These are phyloP conservation scores for Hippocampus guttulatus DNA, from an alignment of 2,113 vertebrate genomes.

Conservation along the genomic window DNA sequence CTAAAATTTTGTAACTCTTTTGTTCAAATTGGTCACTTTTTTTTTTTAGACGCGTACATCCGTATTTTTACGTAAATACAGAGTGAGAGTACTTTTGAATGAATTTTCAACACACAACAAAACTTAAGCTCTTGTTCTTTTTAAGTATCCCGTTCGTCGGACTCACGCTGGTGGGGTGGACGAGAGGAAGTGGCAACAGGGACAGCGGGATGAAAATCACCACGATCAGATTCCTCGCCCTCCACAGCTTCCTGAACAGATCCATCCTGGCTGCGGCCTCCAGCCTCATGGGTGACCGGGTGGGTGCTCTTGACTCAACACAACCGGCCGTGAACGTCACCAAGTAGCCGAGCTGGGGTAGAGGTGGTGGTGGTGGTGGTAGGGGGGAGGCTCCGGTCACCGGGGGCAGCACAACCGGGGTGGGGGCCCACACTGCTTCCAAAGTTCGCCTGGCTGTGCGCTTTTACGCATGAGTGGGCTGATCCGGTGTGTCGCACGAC, in stretches of 20 bases:
- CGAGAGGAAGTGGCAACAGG: slow-evolving; percentile 85
- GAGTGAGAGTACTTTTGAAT: neutral
- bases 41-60: too few relatives aligned
- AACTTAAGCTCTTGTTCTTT: neutral
- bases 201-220: slow-evolving; percentile 86
- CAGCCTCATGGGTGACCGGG: slow-evolving; percentile 66
- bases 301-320: slow-evolving; percentile 22
- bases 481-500: neutral
- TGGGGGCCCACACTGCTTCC: neutral
- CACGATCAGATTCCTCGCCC: slow-evolving; percentile 82
- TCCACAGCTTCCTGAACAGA: slow-evolving; percentile 77
- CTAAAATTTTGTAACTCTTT: too few relatives aligned
- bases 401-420: neutral
- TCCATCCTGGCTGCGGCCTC: slow-evolving; percentile 79
- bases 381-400: neutral
- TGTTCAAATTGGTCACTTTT: too few relatives aligned
- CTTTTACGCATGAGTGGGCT: slow-evolving; percentile 40
- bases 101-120: neutral
- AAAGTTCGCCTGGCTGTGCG: slow-evolving; percentile 25
- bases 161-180: slow-evolving; percentile 92
- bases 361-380: too few relatives aligned
- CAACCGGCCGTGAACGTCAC: slow-evolving; percentile 22
- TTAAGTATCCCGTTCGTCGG: slow-evolving; percentile 10
- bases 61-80: too few relatives aligned
- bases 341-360: neutral